Evolutionary conservation across 2,113 vertebrate genomes (phyloP), one percentile per base, ranked within the genome.

Genomic region (Cinclus mexicanus): DNA sequence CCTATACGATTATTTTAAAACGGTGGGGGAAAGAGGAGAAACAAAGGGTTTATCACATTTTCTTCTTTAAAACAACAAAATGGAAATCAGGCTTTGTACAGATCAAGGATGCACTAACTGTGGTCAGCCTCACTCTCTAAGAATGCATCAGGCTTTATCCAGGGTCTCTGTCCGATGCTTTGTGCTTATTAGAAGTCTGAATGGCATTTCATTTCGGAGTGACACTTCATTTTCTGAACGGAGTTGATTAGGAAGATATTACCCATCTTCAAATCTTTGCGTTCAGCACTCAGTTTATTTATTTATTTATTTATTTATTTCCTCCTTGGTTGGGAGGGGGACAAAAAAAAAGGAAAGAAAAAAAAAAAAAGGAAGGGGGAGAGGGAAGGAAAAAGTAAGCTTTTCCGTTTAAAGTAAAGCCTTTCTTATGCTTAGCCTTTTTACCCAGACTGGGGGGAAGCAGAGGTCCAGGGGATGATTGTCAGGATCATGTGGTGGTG

Each of bases 401-500:
- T 94, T 76, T 79, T 57, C 33, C 39, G 55, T 87, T 91, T 83
- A 63, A 64, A 80, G 71, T 47, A 53, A 82, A 68, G 20, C 75
- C 20, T 6, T 79, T 57, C 75, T n/a, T 7, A 4, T 64, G 72
- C 95, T 93, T 55, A 87, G 50, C 68, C n/a, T 33, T 28, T 41
- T 59, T 19, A 5, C 59, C 53, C 81, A 5, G 28, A 1, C 11
- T 35, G 3, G 23, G 72, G 71, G 5, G 9, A 69, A 65, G 77
- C 28, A 65, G 89, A 68, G 87, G 93, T 91, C 92, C 82, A 46
- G 82, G 4, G 22, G 84, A 14, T 94, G 97, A 82, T 88, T 94
- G 96, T 88, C 95, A 88, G 97, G 69, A 96, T 98, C 98, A 98
- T 95, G 95, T 98, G 97, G 97, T 95, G 95, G 97, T 94, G 96